Conservation (phyloP, 2,888 invertebrate genomes). For the Amblyjoppa proteus region DNA sequence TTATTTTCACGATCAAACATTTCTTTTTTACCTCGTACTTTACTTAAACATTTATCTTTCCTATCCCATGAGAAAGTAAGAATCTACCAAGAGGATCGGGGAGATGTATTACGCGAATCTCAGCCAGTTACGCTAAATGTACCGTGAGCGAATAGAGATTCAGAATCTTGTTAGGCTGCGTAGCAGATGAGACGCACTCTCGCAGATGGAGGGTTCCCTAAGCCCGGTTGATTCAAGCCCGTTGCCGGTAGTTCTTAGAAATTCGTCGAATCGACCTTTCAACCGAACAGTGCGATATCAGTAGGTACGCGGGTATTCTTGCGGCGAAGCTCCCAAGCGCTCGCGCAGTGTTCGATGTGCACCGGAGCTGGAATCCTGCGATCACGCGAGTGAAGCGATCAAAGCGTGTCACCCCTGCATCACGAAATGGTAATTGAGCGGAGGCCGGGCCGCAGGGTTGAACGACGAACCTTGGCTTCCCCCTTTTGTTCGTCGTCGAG, state of each 20-base stretch:
- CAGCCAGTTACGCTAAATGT: conserved; percentile 36
- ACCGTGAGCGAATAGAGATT: conserved; percentile 12
- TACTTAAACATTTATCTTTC: not conserved
- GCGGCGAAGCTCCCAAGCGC: not conserved
- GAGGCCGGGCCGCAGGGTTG: conserved; percentile 9
- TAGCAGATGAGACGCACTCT: not conserved
- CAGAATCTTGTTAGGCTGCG: conserved; percentile 14
- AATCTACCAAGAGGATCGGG: not conserved
- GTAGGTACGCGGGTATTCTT: not conserved
- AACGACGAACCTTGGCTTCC: conserved; percentile 49
- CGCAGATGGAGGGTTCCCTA: conserved; percentile 12
- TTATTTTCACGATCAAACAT: not conserved
- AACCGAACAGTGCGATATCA: conserved; percentile 1
- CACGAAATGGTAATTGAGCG: conserved; percentile 54
- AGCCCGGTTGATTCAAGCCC: conserved; percentile 45
- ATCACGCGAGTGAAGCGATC: conserved; percentile 33
- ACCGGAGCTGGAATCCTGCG: conserved; percentile 23
- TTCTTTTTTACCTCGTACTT: not conserved
- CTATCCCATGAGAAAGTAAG: not conserved
- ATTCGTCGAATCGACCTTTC: conserved; percentile 37
- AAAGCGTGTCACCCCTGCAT: conserved; percentile 37
- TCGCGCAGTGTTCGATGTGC: conserved; percentile 9
- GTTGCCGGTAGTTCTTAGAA: conserved; percentile 38
- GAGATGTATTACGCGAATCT: conserved; percentile 23
- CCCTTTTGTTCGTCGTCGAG: conserved; percentile 71